Evolutionary conservation across 2,113 vertebrate species (phyloP).

Genomic region (Sebastes fasciatus): DNA sequence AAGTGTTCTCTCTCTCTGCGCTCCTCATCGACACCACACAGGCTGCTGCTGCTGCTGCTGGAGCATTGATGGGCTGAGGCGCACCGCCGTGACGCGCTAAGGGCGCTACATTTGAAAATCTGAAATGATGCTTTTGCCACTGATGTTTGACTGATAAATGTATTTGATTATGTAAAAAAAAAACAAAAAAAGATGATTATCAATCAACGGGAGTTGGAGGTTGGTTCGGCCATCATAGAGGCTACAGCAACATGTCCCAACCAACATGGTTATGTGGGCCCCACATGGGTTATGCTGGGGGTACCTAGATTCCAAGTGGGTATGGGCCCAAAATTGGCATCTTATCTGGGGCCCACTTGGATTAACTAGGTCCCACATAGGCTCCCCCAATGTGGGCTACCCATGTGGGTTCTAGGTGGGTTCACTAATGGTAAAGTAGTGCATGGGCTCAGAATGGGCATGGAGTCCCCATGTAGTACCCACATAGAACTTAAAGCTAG

Average conservation of each 20-base stretch:
- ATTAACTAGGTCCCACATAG: background rate
- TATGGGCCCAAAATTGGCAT: too few relatives aligned
- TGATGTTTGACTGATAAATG: background rate
- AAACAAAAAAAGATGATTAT: background rate
- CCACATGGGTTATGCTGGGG: too few relatives aligned
- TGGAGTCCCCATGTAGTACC: too few relatives aligned
- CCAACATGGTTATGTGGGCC: too few relatives aligned
- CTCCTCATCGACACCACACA: conserved; percentile 1
- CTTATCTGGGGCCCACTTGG: too few relatives aligned
- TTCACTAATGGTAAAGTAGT: conserved; percentile 16
- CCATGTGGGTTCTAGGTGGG: background rate
- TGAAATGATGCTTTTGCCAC: background rate
- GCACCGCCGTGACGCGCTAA: conserved; percentile 63
- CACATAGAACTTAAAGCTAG: background rate
- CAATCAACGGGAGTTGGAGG: background rate
- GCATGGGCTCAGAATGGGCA: too few relatives aligned
- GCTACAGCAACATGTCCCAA: too few relatives aligned
- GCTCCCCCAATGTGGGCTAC: background rate
- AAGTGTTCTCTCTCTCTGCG: conserved; percentile 31
- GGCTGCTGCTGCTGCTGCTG: background rate
- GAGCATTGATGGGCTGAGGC: conserved; percentile 42
- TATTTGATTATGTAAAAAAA: background rate
- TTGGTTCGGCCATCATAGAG: background rate
- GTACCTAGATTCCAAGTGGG: too few relatives aligned
- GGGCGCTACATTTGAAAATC: conserved; percentile 52